Base-by-base conservation (phyloP, 2,888 invertebrate species). In the Eupithecia subfuscata region DNA sequence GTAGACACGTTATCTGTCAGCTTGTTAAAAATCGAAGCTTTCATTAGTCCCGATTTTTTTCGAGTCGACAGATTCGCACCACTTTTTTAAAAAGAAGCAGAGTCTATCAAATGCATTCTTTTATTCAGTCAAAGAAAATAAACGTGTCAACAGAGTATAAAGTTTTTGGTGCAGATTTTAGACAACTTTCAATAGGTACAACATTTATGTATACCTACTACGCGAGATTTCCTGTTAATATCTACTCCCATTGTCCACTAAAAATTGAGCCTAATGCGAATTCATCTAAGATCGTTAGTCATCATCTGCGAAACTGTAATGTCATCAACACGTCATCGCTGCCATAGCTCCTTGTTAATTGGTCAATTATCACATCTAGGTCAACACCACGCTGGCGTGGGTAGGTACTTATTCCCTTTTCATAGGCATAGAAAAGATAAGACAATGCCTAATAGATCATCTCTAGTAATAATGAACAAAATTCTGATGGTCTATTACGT, bases 331-430 rank as follows among this genome's bases (percentile, higher is more conserved):
- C 37, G 68, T 67, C 70, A 70, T 73, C 64, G 40, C 18, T 74
- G 48, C 52, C 37, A 74, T 63, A 73, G 73, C 63, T 63, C n/a
- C 73, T 73, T 69, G 25, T 12, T 70, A 70, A 70, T 69, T 65
- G 65, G 22, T 37, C 64, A 70, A 70, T 70, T 73, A 69, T 52
- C 34, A 34, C n/a, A 45, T 60, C 25, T 45, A 68, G 68, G 68
- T 68, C 68, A 68, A 68, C 68, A 68, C 25, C n/a, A 43, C 2
- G 11, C 14, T 45, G 40, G 43, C n/a, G 18, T 68, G 37, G 40
- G 40, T 18, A 34, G 40, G 40, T 18, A 34, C 37, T 34, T n/a
- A 67, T 30, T 65, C 37, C 65, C 40, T n/a, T 34, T 12, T 67
- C 25, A 60, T 40, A 64, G 18, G 34, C 34, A 64, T 64, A 34